Conservation (phyloP, 2,888 invertebrate species). For the Rhingia campestris region DNA sequence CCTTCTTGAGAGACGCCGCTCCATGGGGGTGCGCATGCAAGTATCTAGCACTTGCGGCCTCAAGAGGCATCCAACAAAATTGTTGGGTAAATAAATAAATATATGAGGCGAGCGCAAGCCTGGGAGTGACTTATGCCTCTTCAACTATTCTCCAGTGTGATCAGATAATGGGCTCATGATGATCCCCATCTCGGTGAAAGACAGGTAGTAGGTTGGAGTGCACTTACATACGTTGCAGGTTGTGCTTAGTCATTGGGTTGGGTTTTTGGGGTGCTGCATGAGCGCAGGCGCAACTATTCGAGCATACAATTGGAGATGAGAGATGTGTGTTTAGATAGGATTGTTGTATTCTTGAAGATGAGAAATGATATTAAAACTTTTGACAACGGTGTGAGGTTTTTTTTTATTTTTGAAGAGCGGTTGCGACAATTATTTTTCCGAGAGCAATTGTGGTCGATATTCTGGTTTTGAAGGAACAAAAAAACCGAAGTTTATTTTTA, state of each 20-base stretch:
- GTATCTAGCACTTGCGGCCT: conserved; percentile 49
- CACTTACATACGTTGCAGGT: conserved; percentile 29
- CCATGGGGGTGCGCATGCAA: conserved; percentile 63
- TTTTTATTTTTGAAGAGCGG: too few relatives aligned
- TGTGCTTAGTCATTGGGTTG: conserved; percentile 65
- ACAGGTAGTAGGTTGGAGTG: conserved; percentile 68
- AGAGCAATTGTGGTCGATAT: too few relatives aligned
- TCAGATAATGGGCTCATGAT: conserved; percentile 69
- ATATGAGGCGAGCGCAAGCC: conserved; percentile 41
- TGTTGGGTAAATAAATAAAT: conserved; percentile 63
- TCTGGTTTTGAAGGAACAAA: too few relatives aligned
- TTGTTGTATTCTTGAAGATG: background rate
- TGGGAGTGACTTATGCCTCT: conserved; percentile 70
- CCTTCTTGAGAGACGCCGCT: conserved; percentile 6
- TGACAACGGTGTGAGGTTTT: background rate
- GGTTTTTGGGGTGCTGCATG: conserved; percentile 26
- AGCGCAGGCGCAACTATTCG: conserved; percentile 19
- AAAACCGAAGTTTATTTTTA: too few relatives aligned
- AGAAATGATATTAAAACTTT: background rate
- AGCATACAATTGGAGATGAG: conserved; percentile 41
- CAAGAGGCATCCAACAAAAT: conserved; percentile 53
- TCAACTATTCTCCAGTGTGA: conserved; percentile 65
- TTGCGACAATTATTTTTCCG: too few relatives aligned
- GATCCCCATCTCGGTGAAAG: conserved; percentile 66
- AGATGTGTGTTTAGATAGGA: background rate